A percentile compares a stretch with the other conserved stretches of the same genome.
phyloP scores from a whole-genome alignment of 2,888 invertebrate species.

The Leptarthrus brevirostris region DNA sequence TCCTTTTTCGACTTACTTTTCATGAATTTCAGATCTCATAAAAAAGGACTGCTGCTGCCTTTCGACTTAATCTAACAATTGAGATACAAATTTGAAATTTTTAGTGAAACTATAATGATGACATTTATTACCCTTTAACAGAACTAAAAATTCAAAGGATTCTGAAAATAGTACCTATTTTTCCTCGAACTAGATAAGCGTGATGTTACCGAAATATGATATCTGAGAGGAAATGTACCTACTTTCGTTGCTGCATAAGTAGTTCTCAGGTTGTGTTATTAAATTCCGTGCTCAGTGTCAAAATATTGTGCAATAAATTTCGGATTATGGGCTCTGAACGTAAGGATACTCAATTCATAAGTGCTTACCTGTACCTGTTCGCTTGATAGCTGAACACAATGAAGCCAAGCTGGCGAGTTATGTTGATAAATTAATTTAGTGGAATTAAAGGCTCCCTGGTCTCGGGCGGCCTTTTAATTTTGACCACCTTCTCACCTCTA shows the following conservation, averaged over 20 bases:
- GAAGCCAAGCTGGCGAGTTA: constrained; percentile 28
- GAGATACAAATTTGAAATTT: constrained; percentile 10
- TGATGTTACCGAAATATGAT: neutral
- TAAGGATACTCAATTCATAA: constrained; percentile 5
- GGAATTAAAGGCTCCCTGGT: constrained; percentile 42
- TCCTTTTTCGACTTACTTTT: too few species aligned
- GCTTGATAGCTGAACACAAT: constrained; percentile 35
- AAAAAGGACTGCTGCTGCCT: too few species aligned
- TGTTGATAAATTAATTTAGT: constrained; percentile 47
- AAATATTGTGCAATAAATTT: constrained; percentile 53
- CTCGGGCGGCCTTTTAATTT: constrained; percentile 10
- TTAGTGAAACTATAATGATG: neutral
- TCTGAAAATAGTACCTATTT: neutral
- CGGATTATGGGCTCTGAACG: constrained; percentile 49
- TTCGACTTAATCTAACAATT: neutral
- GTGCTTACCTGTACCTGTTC: constrained; percentile 9
- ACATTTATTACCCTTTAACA: neutral
- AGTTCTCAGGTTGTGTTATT: constrained; percentile 30
- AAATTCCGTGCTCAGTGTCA: constrained; percentile 46
- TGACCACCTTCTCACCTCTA: constrained; percentile 31
- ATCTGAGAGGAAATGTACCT: neutral
- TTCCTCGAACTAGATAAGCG: neutral
- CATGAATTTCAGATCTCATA: too few species aligned
- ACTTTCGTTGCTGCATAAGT: neutral
- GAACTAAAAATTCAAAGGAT: constrained; percentile 3